Evolutionary conservation across 2,888 invertebrate species (phyloP).

Genomic region (Standfussiana lucernea): DNA sequence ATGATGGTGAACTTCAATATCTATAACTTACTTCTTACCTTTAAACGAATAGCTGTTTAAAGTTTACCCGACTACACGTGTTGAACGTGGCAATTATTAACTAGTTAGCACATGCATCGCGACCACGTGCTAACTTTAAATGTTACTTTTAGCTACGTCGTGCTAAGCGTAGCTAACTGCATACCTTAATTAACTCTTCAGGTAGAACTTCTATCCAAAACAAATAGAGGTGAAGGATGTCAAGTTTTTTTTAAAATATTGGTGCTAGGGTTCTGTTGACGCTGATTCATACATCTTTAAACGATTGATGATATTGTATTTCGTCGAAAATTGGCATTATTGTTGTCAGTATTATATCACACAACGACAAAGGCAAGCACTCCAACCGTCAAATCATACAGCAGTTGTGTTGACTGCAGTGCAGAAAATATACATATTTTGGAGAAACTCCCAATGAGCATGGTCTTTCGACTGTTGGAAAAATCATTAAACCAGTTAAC

Average conservation of each 20-base stretch:
- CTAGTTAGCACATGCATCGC: conserved; percentile 26
- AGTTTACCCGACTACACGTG: conserved; percentile 9
- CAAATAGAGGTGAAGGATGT: not conserved
- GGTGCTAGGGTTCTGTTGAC: not conserved
- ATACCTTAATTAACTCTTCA: conserved; percentile 25
- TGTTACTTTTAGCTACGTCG: conserved; percentile 43
- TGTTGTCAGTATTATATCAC: too few species aligned
- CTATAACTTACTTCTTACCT: not conserved
- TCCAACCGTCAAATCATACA: too few species aligned
- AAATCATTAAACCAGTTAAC: not conserved
- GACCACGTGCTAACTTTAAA: conserved; percentile 45
- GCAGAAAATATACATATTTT: too few species aligned
- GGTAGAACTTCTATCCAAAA: not conserved
- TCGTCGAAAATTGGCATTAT: not conserved
- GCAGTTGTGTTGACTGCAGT: not conserved
- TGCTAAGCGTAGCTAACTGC: conserved; percentile 28
- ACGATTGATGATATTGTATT: not conserved
- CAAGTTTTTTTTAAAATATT: not conserved
- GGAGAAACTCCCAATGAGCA: not conserved
- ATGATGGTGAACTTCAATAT: not conserved
- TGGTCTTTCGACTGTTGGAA: not conserved
- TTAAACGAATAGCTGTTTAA: not conserved
- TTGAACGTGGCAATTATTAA: conserved; percentile 5
- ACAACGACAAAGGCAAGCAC: not conserved
- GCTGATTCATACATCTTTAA: conserved; percentile 7